phyloP scores from a whole-genome alignment of 1,140 invertebrate species.

The Euura lappo region DNA sequence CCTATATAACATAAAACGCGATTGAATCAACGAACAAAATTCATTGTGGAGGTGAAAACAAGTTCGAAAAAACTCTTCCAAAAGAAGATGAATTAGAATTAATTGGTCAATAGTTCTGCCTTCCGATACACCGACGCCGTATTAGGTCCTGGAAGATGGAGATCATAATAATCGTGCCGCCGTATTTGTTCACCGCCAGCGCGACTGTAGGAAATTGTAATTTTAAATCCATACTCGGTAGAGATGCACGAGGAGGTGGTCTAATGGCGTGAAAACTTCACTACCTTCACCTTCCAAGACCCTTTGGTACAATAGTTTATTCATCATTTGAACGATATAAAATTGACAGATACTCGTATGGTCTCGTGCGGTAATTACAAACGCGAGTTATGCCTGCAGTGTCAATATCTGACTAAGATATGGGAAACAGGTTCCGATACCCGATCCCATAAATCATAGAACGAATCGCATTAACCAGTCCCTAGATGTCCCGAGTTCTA shows the following conservation, averaged over 20 bases:
- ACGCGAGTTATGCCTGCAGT: too few species aligned
- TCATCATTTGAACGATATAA: too few species aligned
- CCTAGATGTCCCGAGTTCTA: not conserved
- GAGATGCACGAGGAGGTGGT: not conserved
- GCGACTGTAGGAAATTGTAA: not conserved
- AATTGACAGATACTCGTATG: too few species aligned
- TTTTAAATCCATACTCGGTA: not conserved
- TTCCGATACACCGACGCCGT: not conserved
- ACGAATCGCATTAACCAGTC: not conserved
- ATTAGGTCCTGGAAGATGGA: not conserved
- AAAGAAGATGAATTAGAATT: not conserved
- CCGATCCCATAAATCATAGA: not conserved
- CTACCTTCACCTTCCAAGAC: not conserved
- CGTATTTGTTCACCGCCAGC: not conserved
- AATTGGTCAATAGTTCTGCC: not conserved
- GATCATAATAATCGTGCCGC: not conserved
- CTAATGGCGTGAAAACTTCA: not conserved
- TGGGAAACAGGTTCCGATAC: not conserved
- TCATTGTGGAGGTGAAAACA: too few species aligned
- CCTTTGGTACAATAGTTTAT: too few species aligned
- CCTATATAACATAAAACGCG: too few species aligned
- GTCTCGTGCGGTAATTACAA: too few species aligned
- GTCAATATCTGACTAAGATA: too few species aligned
- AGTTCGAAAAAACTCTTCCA: too few species aligned
- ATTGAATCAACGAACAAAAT: too few species aligned